A percentile compares a stretch with the other conserved stretches of the same genome.
Conservation (phyloP, 2,113 vertebrate species). For the Chionomys nivalis region DNA sequence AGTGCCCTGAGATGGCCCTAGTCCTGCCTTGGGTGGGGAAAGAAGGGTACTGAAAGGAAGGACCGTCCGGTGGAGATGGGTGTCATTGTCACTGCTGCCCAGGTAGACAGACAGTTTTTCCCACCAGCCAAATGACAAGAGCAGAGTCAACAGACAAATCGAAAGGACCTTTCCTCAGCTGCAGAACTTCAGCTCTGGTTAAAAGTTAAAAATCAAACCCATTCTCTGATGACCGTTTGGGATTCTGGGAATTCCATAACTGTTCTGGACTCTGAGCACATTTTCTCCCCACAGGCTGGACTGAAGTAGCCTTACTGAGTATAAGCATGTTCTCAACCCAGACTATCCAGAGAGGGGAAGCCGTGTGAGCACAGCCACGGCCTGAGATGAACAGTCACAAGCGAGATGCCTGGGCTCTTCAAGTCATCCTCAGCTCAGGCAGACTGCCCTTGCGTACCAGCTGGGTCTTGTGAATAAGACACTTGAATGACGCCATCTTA, state of each 20-base stretch:
- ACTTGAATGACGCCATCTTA: neutral
- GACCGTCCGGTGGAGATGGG: constrained; percentile 59
- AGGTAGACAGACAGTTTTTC: neutral
- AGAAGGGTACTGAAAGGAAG: constrained; percentile 8
- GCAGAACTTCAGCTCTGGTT: neutral
- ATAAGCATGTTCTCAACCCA: neutral
- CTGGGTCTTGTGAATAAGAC: neutral
- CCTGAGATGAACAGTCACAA: neutral
- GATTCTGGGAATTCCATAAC: neutral
- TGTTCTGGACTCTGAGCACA: neutral
- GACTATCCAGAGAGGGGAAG: neutral
- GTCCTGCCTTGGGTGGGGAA: neutral
- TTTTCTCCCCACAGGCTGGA: constrained; percentile 1
- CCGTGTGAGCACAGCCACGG: neutral
- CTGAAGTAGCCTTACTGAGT: neutral
- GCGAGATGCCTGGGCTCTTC: neutral
- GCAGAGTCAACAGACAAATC: neutral
- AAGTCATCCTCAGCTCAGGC: neutral
- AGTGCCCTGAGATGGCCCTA: neutral
- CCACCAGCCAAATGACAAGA: constrained; percentile 2
- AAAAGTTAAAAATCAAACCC: neutral
- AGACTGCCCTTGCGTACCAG: neutral
- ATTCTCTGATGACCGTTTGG: neutral
- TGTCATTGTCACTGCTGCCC: constrained; percentile 50
- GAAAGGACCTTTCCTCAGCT: neutral